A percentile compares a stretch with the other conserved stretches of the same genome.
These are phyloP conservation scores for Dryocosmus kuriphilus DNA, from an alignment of 2,888 invertebrate species.

Conservation along the genomic window DNA sequence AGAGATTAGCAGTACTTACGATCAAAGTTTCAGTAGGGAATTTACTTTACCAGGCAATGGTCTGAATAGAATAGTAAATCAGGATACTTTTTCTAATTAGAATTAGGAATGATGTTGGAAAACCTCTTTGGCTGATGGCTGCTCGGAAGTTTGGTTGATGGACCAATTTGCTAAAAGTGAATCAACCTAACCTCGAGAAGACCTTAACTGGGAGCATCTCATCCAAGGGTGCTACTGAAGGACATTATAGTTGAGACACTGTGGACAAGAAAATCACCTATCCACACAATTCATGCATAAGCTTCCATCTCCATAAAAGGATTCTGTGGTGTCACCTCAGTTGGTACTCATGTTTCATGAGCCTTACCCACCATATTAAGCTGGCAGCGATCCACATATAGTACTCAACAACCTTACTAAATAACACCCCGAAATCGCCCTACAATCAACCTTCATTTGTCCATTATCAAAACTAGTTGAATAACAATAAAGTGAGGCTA, in stretches of 20 bases:
- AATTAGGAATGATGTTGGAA: not conserved
- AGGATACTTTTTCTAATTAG: not conserved
- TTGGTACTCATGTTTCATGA: slow-evolving; percentile 72
- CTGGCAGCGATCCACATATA: slow-evolving; percentile 72
- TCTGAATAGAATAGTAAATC: not conserved
- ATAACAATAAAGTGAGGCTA: not conserved
- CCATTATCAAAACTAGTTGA: not conserved
- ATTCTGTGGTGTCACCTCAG: slow-evolving; percentile 69
- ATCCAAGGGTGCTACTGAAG: slow-evolving; percentile 55
- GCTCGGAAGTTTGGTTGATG: not conserved
- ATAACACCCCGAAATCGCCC: not conserved
- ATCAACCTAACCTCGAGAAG: slow-evolving; percentile 8
- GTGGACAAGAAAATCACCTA: slow-evolving; percentile 50
- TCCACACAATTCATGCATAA: slow-evolving; percentile 73
- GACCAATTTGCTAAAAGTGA: slow-evolving; percentile 2
- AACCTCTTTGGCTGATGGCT: not conserved
- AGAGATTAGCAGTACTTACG: no score
- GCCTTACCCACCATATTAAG: slow-evolving; percentile 70
- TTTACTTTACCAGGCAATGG: no score
- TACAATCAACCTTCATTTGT: not conserved
- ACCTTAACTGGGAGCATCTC: not conserved
- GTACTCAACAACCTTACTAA: not conserved
- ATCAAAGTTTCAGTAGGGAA: no score
- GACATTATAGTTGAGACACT: slow-evolving; percentile 45
- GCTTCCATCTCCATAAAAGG: slow-evolving; percentile 74